These are phyloP conservation scores for Tichodroma muraria DNA, from an alignment of 2,113 vertebrate genomes.

Conservation along the genomic window DNA sequence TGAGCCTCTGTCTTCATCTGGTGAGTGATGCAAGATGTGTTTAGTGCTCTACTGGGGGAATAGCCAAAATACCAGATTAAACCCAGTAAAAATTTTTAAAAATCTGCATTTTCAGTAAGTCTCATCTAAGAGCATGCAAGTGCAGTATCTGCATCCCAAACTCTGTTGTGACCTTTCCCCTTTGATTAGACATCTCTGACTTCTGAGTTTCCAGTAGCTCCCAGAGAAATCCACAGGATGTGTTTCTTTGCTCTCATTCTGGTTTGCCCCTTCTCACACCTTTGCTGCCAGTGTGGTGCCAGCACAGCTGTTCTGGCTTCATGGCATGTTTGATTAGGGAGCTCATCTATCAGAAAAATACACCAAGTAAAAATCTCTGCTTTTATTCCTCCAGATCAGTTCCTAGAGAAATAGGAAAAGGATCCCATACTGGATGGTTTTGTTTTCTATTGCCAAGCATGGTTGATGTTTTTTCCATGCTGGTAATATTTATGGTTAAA, in stretches of 20 bases:
- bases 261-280: neutral
- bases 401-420: neutral
- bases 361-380: neutral
- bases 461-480: neutral
- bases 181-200: neutral
- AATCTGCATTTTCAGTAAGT: neutral
- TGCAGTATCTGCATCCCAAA: neutral
- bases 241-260: neutral
- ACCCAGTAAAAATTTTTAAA: neutral
- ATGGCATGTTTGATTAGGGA: neutral
- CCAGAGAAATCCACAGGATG: neutral
- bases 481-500: neutral
- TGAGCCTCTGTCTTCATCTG: neutral
- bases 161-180: neutral
- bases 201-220: neutral
- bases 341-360: neutral
- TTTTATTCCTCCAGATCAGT: neutral
- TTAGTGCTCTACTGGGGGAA: neutral
- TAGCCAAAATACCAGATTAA: neutral
- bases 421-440: neutral
- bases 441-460: neutral
- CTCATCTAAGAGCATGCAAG: neutral
- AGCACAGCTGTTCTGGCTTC: neutral
- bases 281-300: neutral
- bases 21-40: rapidly evolving